Conservation (phyloP, 2,113 vertebrate genomes). For the Callocephalon fimbriatum region DNA sequence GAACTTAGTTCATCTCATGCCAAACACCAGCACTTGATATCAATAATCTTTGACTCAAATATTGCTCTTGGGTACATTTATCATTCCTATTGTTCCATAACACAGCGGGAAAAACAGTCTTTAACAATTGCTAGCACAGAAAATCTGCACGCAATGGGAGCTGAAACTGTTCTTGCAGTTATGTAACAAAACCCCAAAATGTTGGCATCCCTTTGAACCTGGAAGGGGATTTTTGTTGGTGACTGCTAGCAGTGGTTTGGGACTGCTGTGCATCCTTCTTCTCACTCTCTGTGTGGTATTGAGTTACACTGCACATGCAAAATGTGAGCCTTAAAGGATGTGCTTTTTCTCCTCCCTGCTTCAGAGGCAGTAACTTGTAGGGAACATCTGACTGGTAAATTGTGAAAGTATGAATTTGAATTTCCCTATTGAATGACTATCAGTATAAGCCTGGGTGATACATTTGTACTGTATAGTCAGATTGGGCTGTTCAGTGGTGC, state of each 20-base stretch:
- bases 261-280: background rate
- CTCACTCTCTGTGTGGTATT: background rate
- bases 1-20: slow-evolving; percentile 26
- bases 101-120: background rate
- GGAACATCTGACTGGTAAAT: background rate
- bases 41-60: background rate
- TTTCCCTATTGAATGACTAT: background rate
- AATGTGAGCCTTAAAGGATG: background rate
- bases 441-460: background rate
- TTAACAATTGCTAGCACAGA: slow-evolving; percentile 14
- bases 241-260: background rate
- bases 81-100: slow-evolving; percentile 52
- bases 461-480: background rate
- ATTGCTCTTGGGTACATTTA: slow-evolving; percentile 21
- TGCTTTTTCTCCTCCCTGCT: background rate
- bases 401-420: background rate
- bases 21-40: slow-evolving; percentile 26
- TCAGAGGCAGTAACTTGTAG: background rate
- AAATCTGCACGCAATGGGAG: slow-evolving; percentile 13
- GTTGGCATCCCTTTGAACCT: background rate
- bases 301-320: background rate
- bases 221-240: background rate
- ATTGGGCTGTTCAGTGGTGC: background rate
- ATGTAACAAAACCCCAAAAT: slow-evolving; percentile 29
- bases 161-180: slow-evolving; percentile 19